Base-by-base conservation (phyloP, 2,113 vertebrate species). In the Myrmecobius fasciatus region DNA sequence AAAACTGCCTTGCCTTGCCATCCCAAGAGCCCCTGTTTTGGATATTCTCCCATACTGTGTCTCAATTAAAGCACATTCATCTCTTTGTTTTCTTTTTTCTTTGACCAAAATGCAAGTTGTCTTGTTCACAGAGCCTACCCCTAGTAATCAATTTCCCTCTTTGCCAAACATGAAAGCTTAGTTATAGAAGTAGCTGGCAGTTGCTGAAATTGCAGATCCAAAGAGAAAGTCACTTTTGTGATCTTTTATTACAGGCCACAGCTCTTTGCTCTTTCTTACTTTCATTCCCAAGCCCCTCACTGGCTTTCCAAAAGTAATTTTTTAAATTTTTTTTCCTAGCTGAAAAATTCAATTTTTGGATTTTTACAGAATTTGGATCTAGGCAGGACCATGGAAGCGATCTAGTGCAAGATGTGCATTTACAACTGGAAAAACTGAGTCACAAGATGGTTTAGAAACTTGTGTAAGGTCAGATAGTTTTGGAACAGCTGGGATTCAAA, bases 1-100 rank as follows among this genome's bases (percentile, higher is more conserved):
- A 91, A 95, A 97, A 93, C 89, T 92, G 83, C 91, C 95, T 97
- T 96, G 93, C 88, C 95, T 95, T 96, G 95, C 91, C 95, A 97
- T 95, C 96, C 95, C 96, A 97, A 95, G 97, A 97, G 83, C 91
- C 96, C 53, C 94, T 91, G 83, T 95, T 95, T 96, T 98, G 96
- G 93, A 96, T 91, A 46, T 91, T 75, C 89, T 93, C 91, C 92
- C 92, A 90, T 90, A 67, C 89, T 95, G 36, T 93, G 31, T 96
- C 89, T 96, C 95, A 94, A n/a, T 93, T 96, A 93, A 93, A 94
- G 46, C 49, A 67, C 36, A 52, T 88, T 94, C 25, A 1, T 25
- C 25, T 93, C 60, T 28, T 75, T 92, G 6, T 89, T 95, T 93
- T 93, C 51, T 95, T 95, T 97, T 93, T 95, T 95, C 91, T 91